Percentiles rank a stretch among this genome's conserved stretches.
These are phyloP conservation scores for Zaprionus ornatus DNA, from an alignment of 1,140 invertebrate genomes.

Conservation along the genomic window DNA sequence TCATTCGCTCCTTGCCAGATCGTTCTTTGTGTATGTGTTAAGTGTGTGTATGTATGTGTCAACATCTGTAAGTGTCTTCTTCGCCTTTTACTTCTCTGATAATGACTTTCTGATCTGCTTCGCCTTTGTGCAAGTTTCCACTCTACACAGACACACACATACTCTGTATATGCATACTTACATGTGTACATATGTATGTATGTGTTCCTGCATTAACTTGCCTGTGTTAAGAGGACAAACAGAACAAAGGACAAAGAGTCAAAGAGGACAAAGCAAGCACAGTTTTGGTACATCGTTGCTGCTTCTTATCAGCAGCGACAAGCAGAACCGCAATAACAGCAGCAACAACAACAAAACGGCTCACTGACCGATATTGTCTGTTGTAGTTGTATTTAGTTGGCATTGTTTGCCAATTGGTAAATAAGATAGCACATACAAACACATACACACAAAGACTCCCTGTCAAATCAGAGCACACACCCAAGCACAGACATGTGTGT, in stretches of 20 bases:
- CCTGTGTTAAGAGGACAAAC: background rate
- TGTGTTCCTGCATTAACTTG: background rate
- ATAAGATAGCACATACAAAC: constrained; percentile 1
- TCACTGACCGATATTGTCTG: background rate
- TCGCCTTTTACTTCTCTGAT: background rate
- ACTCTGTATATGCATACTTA: background rate
- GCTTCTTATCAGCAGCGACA: background rate
- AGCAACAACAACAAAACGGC: background rate
- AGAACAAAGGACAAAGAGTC: background rate
- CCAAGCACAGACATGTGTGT: background rate
- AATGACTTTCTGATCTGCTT: background rate
- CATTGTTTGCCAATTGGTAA: constrained; percentile 2
- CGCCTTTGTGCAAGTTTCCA: background rate
- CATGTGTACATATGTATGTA: background rate
- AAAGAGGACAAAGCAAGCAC: background rate
- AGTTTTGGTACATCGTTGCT: background rate
- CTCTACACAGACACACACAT: background rate
- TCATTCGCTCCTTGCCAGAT: background rate
- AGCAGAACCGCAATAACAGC: background rate
- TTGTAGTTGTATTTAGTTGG: background rate
- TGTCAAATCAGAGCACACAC: background rate
- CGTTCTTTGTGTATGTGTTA: background rate
- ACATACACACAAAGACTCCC: background rate
- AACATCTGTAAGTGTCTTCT: background rate
- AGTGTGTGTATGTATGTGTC: background rate